These are phyloP conservation scores for Malurus alboscapulatus DNA, from an alignment of 2,113 vertebrate species.

Conservation along the genomic window DNA sequence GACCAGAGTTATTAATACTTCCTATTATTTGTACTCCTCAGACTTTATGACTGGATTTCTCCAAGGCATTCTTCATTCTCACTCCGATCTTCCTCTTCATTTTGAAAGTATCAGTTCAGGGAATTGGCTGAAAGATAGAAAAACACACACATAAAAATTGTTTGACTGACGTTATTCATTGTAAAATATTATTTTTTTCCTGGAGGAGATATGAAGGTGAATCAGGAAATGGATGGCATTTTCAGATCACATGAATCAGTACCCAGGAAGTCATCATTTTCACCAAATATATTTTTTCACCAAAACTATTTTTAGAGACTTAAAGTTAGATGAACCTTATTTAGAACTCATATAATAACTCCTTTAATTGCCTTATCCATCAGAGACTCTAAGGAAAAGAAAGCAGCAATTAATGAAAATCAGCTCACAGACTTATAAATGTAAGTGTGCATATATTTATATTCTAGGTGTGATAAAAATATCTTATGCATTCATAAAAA, in stretches of 20 bases:
- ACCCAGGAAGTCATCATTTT: conserved; percentile 75
- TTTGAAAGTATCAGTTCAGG: neutral
- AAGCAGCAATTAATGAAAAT: neutral
- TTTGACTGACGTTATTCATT: neutral
- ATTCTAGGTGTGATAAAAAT: neutral
- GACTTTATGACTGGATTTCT: neutral
- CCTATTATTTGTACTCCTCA: neutral
- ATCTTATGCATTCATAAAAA: neutral
- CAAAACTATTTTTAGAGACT: neutral
- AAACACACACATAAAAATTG: conserved; percentile 24
- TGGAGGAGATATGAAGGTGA: conserved; percentile 60
- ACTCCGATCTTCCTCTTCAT: neutral
- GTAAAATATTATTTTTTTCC: neutral
- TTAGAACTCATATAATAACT: neutral
- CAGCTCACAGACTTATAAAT: neutral
- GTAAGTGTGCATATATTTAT: neutral
- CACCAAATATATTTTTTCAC: conserved; percentile 64
- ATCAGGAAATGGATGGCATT: conserved; percentile 84
- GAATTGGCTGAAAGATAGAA: conserved; percentile 19
- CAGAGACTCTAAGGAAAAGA: neutral
- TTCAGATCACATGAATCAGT: conserved; percentile 76
- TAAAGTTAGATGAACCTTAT: neutral
- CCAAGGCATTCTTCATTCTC: neutral
- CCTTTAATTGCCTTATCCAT: neutral
- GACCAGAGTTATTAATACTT: neutral